Percentiles rank a stretch among this genome's conserved stretches.
Evolutionary conservation across 2,888 invertebrate species (phyloP).

Genomic region (Pheosia gnoma): DNA sequence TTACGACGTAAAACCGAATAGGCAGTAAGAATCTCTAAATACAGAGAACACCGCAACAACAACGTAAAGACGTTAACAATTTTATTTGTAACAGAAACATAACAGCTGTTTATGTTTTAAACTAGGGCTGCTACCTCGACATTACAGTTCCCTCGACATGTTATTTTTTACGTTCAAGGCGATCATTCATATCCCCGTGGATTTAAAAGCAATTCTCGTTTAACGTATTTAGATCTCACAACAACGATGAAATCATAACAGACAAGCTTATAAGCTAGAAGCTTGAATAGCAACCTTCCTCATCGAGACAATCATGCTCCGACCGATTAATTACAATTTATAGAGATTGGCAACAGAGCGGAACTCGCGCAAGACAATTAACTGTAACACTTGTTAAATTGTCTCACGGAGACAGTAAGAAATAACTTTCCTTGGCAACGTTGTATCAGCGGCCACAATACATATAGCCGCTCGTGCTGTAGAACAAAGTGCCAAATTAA

Average conservation of each 20-base stretch:
- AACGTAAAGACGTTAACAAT: slow-evolving; percentile 42
- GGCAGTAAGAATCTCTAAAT: slow-evolving; percentile 36
- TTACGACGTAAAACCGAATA: slow-evolving; percentile 38
- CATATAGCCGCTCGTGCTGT: slow-evolving; percentile 41
- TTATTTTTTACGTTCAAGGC: slow-evolving; percentile 25
- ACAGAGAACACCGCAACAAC: slow-evolving; percentile 37
- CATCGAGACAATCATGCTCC: slow-evolving; percentile 49
- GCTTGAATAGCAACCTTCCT: slow-evolving; percentile 49
- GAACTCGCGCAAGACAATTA: slow-evolving; percentile 61
- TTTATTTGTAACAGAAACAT: slow-evolving; percentile 45
- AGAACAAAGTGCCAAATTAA: slow-evolving; percentile 65
- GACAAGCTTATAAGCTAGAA: slow-evolving; percentile 32
- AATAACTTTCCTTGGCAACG: slow-evolving; percentile 71
- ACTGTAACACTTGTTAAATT: slow-evolving; percentile 68
- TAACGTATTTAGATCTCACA: slow-evolving; percentile 27
- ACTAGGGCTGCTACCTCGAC: slow-evolving; percentile 32
- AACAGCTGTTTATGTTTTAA: slow-evolving; percentile 42
- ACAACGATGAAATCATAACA: slow-evolving; percentile 41
- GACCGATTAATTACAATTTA: slow-evolving; percentile 69
- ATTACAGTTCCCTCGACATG: slow-evolving; percentile 14
- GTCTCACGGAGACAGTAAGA: slow-evolving; percentile 64
- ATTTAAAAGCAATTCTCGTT: slow-evolving; percentile 26
- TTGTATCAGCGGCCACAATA: slow-evolving; percentile 44
- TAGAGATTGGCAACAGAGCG: slow-evolving; percentile 68
- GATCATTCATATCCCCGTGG: slow-evolving; percentile 25